Base-by-base conservation (phyloP, 2,113 vertebrate genomes). In the Bettongia penicillata region DNA sequence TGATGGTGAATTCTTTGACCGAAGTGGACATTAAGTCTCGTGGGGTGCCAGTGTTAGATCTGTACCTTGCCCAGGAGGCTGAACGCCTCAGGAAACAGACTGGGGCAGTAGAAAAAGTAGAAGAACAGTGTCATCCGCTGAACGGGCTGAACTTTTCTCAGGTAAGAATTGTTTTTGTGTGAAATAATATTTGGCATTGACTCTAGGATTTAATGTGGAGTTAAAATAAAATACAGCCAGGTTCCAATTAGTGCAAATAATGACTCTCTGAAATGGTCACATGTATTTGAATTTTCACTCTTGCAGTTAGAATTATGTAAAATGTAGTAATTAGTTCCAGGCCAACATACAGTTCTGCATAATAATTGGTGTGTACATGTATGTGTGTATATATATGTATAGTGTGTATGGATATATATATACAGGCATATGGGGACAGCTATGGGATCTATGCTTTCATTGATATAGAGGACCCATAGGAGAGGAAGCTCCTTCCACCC, bases 111-210 rank as follows among this genome's bases (percentile, higher is more conserved):
- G 99, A 99, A 97, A 99, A 99, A 96, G 99, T 99, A 91, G 99
- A 99, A 97, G 99, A 99, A 94, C 99, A 99, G 96, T 99, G 99
- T 94, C 99, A 99, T 96, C 99, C 99, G 0, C 98, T 99, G 53
- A 99, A 99, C n/a, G 99, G 99, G 23, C 98, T 99, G 93, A 99
- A 99, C 98, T 99, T 99, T 93, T 99, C 99, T 47, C 99, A 99
- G 99, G 99, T 99, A 98, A 99, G 99, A 95, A 0, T 19, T 10
- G 16, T 43, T 48, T 61, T 5, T 89, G 51, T 28, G 3, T 3
- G 25, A 84, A 90, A 53, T 37, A 53, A 51, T 50, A 24, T 53
- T n/a, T 57, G 84, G 25, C 16, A 14, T 89, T n/a, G 53, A 57
- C 25, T 28, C 51, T 43, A 43, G 77, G 91, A 51, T 23, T 53